Evolutionary conservation across 2,888 invertebrate genomes (phyloP), one percentile per base, ranked within the genome.

Genomic region (Melanotus villosus): DNA sequence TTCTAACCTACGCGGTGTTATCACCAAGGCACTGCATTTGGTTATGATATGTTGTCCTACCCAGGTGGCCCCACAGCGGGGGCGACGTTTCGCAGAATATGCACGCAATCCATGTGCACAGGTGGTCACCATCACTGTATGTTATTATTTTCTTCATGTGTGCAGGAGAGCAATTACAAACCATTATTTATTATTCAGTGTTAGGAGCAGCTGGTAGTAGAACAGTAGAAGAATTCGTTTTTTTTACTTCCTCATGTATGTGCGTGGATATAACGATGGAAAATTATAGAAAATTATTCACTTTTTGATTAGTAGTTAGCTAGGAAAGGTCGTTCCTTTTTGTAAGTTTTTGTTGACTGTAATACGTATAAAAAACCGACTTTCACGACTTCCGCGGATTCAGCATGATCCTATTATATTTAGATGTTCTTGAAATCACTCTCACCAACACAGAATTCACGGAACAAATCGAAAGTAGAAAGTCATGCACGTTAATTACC

Each of bases 101-200:
- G 34, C 67, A 70, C 70, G 70, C 67, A 62, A 70, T 70, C 59
- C 36, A n/a, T 59, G 34, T 66, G 59, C 73, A 72, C 72, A 74
- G 74, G 74, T 74, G 72, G 72, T 56, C 74, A 65, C 66, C 54
- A 72, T 26, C 34, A 16, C 52, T 52, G 52, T 32, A 34, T 32
- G 52, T 18, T 52, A 52, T 52, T 52, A 52, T 52, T 47, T 47
- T 32, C 32, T 32, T 34, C 52, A 30, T 52, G 18, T 52, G 52
- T 32, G 52, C 26, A 26, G 32, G 32, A 18, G 32, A 23, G 34
- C 52, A 52, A 52, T 52, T 52, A 52, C 16, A n/a, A 26, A 26
- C 30, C 19, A 18, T 32, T 9, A 7, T 52, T 50, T 26, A 26
- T 26, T 9, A 52, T 52, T 52, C 9, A 9, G 19, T 12, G n/a